Evolutionary conservation across 2,888 invertebrate genomes (phyloP).

Genomic region (Argyra leucocephala): DNA sequence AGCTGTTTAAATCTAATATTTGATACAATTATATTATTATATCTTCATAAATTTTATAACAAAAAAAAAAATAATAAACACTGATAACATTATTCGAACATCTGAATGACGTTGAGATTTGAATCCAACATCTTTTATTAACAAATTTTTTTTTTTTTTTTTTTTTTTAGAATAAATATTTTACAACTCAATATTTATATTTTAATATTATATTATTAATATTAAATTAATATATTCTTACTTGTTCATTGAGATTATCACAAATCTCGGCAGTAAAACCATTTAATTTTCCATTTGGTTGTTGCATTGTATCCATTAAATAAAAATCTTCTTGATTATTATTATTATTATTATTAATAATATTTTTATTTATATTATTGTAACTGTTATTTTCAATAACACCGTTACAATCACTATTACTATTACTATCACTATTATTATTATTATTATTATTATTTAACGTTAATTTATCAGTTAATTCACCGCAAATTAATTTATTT

Average conservation of each 20-base stretch:
- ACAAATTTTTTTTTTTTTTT: too few relatives aligned
- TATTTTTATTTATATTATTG: conserved; percentile 17
- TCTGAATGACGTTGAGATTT: too few relatives aligned
- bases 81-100: too few relatives aligned
- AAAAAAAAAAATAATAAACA: too few relatives aligned
- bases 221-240: too few relatives aligned
- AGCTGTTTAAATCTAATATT: too few relatives aligned
- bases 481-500: conserved; percentile 39
- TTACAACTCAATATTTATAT: too few relatives aligned
- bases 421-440: conserved; percentile 14
- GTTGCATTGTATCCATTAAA: conserved; percentile 16
- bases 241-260: conserved; percentile 44
- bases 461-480: conserved; percentile 32
- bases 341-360: conserved; percentile 19
- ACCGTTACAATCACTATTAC: conserved; percentile 14
- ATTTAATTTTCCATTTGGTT: conserved; percentile 25
- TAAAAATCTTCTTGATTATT: conserved; percentile 18
- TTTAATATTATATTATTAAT: too few relatives aligned
- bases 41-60: too few relatives aligned
- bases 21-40: too few relatives aligned
- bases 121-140: too few relatives aligned
- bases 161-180: too few relatives aligned
- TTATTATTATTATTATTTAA: conserved; percentile 20
- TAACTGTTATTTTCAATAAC: conserved; percentile 12
- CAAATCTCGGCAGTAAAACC: conserved; percentile 42